phyloP scores from a whole-genome alignment of 1,140 invertebrate genomes.

The Ostrea denselamellosa region DNA sequence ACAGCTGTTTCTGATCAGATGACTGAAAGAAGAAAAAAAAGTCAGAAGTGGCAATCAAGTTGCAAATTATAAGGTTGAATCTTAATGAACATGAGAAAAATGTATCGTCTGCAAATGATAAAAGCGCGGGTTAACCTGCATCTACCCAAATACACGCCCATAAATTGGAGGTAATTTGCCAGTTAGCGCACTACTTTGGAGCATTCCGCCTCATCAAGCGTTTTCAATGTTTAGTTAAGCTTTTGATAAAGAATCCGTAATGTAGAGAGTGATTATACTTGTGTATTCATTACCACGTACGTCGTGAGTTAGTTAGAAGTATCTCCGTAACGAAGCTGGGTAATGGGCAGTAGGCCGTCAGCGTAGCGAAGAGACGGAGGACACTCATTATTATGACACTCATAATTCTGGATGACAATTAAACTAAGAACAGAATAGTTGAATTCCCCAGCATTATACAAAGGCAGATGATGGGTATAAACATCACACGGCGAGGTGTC shows the following conservation, averaged over 20 bases:
- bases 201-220: slow-evolving; percentile 10
- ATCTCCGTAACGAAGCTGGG: not conserved
- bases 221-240: slow-evolving; percentile 38
- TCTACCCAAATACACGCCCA: slow-evolving; percentile 5
- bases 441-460: not conserved
- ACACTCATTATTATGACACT: not conserved
- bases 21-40: slow-evolving; percentile 15
- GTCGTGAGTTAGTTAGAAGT: slow-evolving; percentile 1
- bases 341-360: not conserved
- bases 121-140: not conserved
- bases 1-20: slow-evolving; percentile 31
- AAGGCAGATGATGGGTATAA: not conserved
- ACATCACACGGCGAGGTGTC: not conserved
- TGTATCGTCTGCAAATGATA: slow-evolving; percentile 13
- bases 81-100: slow-evolving; percentile 24
- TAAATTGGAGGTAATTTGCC: slow-evolving; percentile 25
- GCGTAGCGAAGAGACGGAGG: not conserved
- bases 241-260: slow-evolving; percentile 20
- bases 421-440: not conserved
- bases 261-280: not conserved
- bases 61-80: slow-evolving; percentile 20
- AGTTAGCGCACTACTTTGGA: slow-evolving; percentile 6
- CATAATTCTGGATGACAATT: not conserved
- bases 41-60: slow-evolving; percentile 22
- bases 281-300: slow-evolving; percentile 10